phyloP scores from a whole-genome alignment of 2,888 invertebrate species.

The Drosophila borborema region DNA sequence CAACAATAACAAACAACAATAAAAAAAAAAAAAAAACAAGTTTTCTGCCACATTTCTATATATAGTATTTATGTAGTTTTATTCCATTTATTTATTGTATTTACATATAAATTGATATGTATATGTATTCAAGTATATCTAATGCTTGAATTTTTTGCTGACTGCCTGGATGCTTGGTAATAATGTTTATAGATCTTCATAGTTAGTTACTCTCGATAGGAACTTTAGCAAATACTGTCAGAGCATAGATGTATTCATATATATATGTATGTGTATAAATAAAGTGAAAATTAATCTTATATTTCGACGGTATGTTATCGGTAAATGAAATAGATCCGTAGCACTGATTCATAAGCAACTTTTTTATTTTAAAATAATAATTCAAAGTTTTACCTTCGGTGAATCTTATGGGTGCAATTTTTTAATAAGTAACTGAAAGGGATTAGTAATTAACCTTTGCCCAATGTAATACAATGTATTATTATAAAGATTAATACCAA shows the following conservation, averaged over 20 bases:
- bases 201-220: neutral
- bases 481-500: no score
- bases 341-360: no score
- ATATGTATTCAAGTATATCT: neutral
- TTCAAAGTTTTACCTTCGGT: no score
- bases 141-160: neutral
- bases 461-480: no score
- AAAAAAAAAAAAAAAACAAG: constrained; percentile 23
- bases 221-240: neutral
- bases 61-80: constrained; percentile 11
- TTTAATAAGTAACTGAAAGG: no score
- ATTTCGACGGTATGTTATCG: no score
- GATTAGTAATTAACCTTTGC: no score
- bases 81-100: neutral
- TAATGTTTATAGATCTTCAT: neutral
- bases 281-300: no score
- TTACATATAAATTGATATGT: neutral
- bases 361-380: no score
- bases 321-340: no score
- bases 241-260: neutral
- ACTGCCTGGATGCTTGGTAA: neutral
- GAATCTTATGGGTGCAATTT: no score
- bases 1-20: constrained; percentile 39
- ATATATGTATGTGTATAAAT: no score
- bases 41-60: constrained; percentile 41